phyloP scores from a whole-genome alignment of 1,140 invertebrate species.

The Globodera rostochiensis region DNA sequence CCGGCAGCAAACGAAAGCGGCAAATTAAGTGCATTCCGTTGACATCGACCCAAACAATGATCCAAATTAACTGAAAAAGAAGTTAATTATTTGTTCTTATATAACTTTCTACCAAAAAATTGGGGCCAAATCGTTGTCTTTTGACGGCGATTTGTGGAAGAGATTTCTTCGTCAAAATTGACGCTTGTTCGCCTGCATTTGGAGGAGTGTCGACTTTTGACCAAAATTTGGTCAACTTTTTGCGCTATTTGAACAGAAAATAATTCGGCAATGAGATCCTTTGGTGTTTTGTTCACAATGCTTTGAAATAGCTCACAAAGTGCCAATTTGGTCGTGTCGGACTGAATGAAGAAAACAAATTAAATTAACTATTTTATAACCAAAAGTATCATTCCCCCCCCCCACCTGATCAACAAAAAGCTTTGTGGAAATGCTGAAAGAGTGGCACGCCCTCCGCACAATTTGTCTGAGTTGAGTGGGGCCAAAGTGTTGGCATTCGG shows the following conservation, averaged over 20 bases:
- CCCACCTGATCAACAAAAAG: slow-evolving; percentile 2
- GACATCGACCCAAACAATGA: not conserved
- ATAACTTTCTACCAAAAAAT: slow-evolving; percentile 3
- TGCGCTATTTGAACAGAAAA: not conserved
- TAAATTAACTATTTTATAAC: not conserved
- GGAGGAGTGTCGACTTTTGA: not conserved
- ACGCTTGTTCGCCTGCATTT: not conserved
- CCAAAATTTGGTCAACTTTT: not conserved
- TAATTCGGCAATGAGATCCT: slow-evolving; percentile 3
- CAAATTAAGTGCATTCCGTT: slow-evolving; percentile 10
- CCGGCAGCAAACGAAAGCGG: slow-evolving; percentile 6
- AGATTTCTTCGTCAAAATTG: not conserved
- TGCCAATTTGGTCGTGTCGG: not conserved
- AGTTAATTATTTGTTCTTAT: not conserved
- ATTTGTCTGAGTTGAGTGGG: slow-evolving; percentile 2
- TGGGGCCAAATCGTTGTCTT: not conserved
- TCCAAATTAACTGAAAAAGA: slow-evolving; percentile 14
- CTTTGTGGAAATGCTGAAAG: slow-evolving; percentile 10
- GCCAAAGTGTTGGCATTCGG: slow-evolving; percentile 13
- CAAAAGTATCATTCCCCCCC: not conserved
- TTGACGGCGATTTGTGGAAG: not conserved
- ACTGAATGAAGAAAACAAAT: not conserved
- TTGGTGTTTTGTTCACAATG: slow-evolving; percentile 1
- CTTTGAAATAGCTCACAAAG: slow-evolving; percentile 16
- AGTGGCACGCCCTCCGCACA: not conserved